These are phyloP conservation scores for Ostrea denselamellosa DNA, from an alignment of 1,140 invertebrate species.

Conservation along the genomic window DNA sequence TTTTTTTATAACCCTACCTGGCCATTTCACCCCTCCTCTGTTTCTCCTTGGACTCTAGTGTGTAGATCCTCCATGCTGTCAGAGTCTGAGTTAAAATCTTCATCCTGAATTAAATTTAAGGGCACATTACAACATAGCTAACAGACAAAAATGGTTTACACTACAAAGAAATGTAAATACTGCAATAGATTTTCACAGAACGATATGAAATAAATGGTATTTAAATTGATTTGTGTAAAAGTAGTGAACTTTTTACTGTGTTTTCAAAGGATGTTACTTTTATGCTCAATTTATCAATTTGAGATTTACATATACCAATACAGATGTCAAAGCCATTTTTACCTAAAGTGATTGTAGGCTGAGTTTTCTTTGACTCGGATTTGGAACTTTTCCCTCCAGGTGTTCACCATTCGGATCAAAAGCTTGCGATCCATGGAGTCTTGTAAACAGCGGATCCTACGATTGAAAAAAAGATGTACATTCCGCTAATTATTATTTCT, in stretches of 20 bases:
- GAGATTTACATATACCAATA: no score
- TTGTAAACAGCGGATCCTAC: conserved; percentile 53
- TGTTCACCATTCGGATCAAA: neutral
- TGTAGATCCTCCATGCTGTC: conserved; percentile 50
- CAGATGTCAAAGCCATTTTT: neutral
- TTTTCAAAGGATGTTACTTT: no score
- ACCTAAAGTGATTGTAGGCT: conserved; percentile 62
- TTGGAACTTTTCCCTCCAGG: conserved; percentile 55
- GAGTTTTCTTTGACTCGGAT: conserved; percentile 60
- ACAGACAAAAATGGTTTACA: neutral
- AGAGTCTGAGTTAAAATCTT: conserved; percentile 15
- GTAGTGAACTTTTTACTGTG: no score
- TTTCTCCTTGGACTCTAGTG: conserved; percentile 49
- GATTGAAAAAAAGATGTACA: neutral
- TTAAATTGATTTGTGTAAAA: no score
- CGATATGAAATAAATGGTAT: no score
- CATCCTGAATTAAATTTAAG: neutral
- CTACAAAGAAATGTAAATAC: neutral
- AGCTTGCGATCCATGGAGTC: conserved; percentile 54
- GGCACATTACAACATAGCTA: neutral
- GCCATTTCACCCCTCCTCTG: conserved; percentile 44
- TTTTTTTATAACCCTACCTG: neutral
- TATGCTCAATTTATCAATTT: no score
- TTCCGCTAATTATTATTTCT: neutral
- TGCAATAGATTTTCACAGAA: no score